phyloP scores from a whole-genome alignment of 2,113 vertebrate genomes.

The Bothrops jararaca region DNA sequence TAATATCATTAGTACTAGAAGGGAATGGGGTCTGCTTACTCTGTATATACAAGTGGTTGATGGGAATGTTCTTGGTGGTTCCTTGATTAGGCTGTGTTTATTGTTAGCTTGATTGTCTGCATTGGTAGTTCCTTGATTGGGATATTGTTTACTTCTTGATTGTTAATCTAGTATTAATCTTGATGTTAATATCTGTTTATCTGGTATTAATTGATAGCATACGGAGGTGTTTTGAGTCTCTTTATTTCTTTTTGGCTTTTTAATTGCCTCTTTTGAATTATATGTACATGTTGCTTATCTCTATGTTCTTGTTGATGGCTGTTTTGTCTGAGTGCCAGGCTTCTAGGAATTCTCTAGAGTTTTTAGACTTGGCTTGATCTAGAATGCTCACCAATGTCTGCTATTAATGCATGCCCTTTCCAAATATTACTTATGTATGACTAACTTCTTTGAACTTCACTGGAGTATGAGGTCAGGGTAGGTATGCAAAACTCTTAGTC shows the following conservation, averaged over 20 bases:
- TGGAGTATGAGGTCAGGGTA: neutral
- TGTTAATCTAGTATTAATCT: neutral
- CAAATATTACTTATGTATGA: neutral
- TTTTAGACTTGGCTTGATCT: neutral
- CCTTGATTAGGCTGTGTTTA: too few species aligned
- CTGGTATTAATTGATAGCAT: neutral
- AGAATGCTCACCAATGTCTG: neutral
- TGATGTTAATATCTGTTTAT: neutral
- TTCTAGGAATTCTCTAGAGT: neutral
- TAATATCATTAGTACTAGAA: too few species aligned
- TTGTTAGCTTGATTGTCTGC: too few species aligned
- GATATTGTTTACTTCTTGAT: too few species aligned
- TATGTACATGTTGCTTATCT: neutral
- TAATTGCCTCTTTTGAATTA: neutral
- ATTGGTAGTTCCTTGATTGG: too few species aligned
- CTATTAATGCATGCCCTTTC: neutral
- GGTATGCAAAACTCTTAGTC: neutral
- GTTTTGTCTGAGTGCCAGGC: neutral
- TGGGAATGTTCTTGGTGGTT: too few species aligned
- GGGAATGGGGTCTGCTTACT: too few species aligned
- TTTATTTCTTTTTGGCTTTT: neutral
- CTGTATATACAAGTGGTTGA: too few species aligned
- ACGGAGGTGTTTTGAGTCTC: neutral
- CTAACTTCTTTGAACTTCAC: neutral
- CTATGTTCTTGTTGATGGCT: neutral